Evolutionary conservation across 2,113 vertebrate species (phyloP).

Genomic region (Semnornis frantzii): DNA sequence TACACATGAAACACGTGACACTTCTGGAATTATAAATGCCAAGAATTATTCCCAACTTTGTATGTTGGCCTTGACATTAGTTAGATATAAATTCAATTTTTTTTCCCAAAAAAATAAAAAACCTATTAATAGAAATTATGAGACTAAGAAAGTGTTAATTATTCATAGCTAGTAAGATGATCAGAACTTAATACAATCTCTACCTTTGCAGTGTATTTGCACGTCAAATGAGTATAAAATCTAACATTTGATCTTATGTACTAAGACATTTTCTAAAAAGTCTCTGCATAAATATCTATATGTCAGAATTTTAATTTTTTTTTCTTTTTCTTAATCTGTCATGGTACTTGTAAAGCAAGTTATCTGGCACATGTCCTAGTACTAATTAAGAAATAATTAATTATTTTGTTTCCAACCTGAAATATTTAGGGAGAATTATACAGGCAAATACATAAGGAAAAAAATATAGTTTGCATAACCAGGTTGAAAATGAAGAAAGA

Average conservation of each 20-base stretch:
- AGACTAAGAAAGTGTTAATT: not conserved
- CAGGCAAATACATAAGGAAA: not conserved
- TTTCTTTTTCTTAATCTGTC: not conserved
- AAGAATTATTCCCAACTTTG: not conserved
- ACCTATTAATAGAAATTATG: not conserved
- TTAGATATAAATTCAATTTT: not conserved
- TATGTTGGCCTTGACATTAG: not conserved
- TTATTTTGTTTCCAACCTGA: not conserved
- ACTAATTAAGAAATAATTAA: not conserved
- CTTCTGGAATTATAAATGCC: not conserved
- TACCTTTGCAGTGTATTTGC: not conserved
- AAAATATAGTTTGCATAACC: not conserved
- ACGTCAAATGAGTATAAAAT: not conserved
- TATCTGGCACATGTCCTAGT: not conserved
- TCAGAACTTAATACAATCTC: not conserved
- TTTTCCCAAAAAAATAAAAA: too few species aligned
- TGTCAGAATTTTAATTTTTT: not conserved
- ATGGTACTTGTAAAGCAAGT: not conserved
- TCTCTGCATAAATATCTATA: not conserved
- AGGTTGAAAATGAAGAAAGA: not conserved
- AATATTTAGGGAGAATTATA: not conserved
- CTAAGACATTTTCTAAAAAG: not conserved
- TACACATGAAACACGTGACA: not conserved
- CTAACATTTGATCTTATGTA: not conserved
- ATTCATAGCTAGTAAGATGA: not conserved